These are phyloP conservation scores for Palloptera scutellata DNA, from an alignment of 2,888 invertebrate species.

Conservation along the genomic window DNA sequence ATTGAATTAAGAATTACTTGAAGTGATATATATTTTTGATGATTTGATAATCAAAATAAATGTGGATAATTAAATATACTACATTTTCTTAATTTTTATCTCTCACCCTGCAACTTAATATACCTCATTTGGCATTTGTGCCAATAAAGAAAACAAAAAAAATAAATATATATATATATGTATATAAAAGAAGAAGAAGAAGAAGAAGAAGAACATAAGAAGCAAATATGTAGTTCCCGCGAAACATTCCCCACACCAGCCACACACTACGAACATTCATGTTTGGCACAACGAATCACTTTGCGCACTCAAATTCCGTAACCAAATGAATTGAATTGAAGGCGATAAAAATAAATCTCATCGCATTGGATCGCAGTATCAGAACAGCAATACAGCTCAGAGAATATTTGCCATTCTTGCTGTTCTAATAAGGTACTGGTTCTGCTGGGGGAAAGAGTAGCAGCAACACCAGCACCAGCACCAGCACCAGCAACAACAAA, in stretches of 20 bases:
- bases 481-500: conserved; percentile 6
- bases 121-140: conserved; percentile 8
- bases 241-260: conserved; percentile 7
- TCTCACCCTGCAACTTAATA: not conserved
- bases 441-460: conserved; percentile 1
- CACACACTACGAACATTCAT: not conserved
- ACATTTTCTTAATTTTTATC: too few species aligned
- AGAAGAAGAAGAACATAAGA: too few species aligned
- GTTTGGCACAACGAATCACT: not conserved
- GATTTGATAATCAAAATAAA: too few species aligned
- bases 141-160: conserved; percentile 5
- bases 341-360: conserved; percentile 63
- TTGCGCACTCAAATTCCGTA: not conserved
- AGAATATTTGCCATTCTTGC: conserved; percentile 22
- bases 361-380: conserved; percentile 47
- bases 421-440: not conserved
- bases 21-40: too few species aligned
- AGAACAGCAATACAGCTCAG: conserved; percentile 18
- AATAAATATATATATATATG: too few species aligned
- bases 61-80: too few species aligned
- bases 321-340: conserved; percentile 53
- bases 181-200: too few species aligned
- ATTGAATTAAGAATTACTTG: too few species aligned
- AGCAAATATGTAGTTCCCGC: conserved; percentile 6
- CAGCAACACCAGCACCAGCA: not conserved